Conservation (phyloP, 1,140 invertebrate species). For the Papilio glaucus region DNA sequence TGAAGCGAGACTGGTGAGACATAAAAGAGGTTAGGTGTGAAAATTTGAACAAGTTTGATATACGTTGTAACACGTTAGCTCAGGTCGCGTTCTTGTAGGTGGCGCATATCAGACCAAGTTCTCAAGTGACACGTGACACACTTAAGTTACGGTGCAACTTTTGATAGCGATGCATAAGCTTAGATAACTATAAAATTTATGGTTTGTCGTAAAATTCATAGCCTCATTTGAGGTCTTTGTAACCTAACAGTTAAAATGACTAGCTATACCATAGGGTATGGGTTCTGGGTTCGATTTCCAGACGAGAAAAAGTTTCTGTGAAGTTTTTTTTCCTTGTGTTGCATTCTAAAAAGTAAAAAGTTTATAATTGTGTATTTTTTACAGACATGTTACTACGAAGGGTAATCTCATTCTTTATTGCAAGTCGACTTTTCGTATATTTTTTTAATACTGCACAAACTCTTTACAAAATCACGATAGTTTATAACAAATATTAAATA, state of each 20-base stretch:
- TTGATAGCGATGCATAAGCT: constrained; percentile 13
- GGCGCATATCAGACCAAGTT: background rate
- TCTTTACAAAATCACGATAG: too few species aligned
- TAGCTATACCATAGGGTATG: background rate
- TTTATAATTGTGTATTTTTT: too few species aligned
- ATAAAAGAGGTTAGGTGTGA: constrained; percentile 6
- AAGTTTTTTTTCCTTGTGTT: too few species aligned
- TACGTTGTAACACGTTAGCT: background rate
- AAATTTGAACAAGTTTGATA: constrained; percentile 9
- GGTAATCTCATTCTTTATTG: too few species aligned
- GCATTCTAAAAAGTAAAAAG: too few species aligned
- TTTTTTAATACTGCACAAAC: too few species aligned
- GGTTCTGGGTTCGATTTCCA: too few species aligned
- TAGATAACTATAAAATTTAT: constrained; percentile 7
- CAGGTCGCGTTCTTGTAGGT: background rate
- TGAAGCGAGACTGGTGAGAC: background rate
- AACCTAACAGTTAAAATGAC: background rate
- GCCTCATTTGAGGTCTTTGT: background rate
- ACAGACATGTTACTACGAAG: too few species aligned
- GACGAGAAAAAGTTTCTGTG: too few species aligned
- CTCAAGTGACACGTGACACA: constrained; percentile 25
- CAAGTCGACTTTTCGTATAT: too few species aligned
- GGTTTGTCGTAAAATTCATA: background rate
- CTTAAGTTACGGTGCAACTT: constrained; percentile 6
- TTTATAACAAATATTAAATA: too few species aligned